phyloP scores from a whole-genome alignment of 2,888 invertebrate genomes.

The Caenorhabditis sp. region DNA sequence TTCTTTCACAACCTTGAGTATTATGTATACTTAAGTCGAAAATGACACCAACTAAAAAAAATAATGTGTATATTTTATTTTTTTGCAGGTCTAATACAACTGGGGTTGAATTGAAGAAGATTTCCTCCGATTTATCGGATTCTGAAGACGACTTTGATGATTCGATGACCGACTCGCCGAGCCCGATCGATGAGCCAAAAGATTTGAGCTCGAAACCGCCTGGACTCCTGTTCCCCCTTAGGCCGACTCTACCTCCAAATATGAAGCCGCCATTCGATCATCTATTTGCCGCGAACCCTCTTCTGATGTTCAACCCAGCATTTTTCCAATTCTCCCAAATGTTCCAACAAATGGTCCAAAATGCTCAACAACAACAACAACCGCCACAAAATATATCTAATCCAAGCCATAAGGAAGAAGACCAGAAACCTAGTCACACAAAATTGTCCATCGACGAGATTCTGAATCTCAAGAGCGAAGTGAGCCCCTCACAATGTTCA shows the following conservation, averaged over 20 bases:
- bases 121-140: conserved; percentile 40
- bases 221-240: not conserved
- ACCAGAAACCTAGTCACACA: not conserved
- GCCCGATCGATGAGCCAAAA: conserved; percentile 52
- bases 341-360: conserved; percentile 14
- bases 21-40: not conserved
- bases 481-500: conserved; percentile 34
- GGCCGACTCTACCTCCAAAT: conserved; percentile 6
- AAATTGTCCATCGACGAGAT: conserved; percentile 59
- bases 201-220: conserved; percentile 28
- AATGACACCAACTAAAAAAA: not conserved
- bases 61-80: not conserved
- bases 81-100: conserved; percentile 54
- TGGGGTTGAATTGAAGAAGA: conserved; percentile 53
- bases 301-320: conserved; percentile 55
- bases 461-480: conserved; percentile 45
- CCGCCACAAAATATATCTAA: not conserved
- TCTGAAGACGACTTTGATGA: conserved; percentile 56
- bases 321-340: conserved; percentile 33
- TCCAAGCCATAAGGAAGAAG: conserved; percentile 12
- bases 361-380: not conserved
- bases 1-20: conserved; percentile 13
- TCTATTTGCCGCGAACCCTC: conserved; percentile 38
- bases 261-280: conserved; percentile 26
- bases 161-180: conserved; percentile 56